Conservation (phyloP, 2,113 vertebrate genomes). For the Tetraodon nigroviridis region DNA sequence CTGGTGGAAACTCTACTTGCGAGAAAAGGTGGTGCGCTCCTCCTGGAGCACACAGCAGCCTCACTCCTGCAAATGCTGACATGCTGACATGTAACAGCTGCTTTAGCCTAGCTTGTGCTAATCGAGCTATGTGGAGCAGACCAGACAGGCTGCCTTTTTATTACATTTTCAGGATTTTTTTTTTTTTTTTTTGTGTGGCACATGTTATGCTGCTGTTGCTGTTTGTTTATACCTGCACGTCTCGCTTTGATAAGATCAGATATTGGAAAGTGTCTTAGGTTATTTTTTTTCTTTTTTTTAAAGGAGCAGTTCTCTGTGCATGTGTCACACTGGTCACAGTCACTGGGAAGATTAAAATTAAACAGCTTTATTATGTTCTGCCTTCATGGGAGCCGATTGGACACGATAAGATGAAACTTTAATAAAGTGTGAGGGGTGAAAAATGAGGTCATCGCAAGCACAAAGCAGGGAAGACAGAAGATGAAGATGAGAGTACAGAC, state of each 20-base stretch:
- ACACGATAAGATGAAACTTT: slow-evolving; percentile 52
- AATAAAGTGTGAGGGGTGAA: slow-evolving; percentile 32
- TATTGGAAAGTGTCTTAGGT: slow-evolving; percentile 46
- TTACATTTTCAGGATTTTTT: background rate
- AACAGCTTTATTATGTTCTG: slow-evolving; percentile 47
- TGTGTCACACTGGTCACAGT: slow-evolving; percentile 36
- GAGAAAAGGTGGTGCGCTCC: too few species aligned
- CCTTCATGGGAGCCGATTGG: slow-evolving; percentile 33
- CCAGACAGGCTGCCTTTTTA: background rate
- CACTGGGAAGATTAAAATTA: slow-evolving; percentile 38
- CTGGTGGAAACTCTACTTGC: too few species aligned
- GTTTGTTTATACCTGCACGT: slow-evolving; percentile 7
- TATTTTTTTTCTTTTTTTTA: slow-evolving; percentile 18
- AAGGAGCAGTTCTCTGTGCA: slow-evolving; percentile 25
- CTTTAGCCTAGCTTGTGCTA: background rate
- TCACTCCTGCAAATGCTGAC: background rate
- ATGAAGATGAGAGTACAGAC: slow-evolving; percentile 3
- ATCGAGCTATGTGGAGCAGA: background rate
- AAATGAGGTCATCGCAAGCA: slow-evolving; percentile 40
- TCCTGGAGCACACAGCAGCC: too few species aligned
- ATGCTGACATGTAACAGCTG: background rate
- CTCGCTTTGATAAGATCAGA: slow-evolving; percentile 47
- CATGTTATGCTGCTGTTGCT: background rate
- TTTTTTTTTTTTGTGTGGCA: background rate
- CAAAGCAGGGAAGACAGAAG: slow-evolving; percentile 17